phyloP scores from a whole-genome alignment of 2,797 vertebrate genomes.

The Eulemur rubriventer region DNA sequence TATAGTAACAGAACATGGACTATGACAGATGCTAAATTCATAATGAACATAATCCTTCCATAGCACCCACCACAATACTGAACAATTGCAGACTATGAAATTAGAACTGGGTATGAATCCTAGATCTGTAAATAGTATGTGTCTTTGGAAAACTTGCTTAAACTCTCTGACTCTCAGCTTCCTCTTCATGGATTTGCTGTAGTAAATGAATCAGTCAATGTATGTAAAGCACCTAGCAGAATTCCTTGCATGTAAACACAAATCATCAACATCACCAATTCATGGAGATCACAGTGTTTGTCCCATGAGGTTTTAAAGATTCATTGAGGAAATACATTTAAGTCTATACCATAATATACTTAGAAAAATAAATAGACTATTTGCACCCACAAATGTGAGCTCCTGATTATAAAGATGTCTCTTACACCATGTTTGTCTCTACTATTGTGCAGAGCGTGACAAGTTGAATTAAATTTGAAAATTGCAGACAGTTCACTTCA shows the following conservation, averaged over 20 bases:
- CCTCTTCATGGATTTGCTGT: not conserved
- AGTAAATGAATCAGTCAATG: not conserved
- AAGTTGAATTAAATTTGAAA: slow-evolving; percentile 32
- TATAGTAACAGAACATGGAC: not conserved
- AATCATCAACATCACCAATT: not conserved
- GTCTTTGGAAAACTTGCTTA: not conserved
- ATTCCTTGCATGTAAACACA: not conserved
- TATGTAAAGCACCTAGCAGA: not conserved
- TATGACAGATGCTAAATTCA: not conserved
- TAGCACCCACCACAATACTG: not conserved
- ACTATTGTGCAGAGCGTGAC: not conserved
- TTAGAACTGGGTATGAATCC: not conserved
- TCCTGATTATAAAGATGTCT: not conserved
- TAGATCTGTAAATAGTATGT: not conserved
- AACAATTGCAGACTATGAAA: not conserved
- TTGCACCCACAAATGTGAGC: not conserved
- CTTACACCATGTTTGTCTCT: not conserved
- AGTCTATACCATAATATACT: not conserved
- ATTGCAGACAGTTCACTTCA: not conserved
- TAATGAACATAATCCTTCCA: not conserved
- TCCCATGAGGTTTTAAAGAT: not conserved
- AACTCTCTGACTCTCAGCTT: not conserved
- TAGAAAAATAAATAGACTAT: not conserved
- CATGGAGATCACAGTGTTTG: not conserved
- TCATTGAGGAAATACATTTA: not conserved